phyloP scores from a whole-genome alignment of 2,888 invertebrate genomes.

The Yponomeuta sedellus region DNA sequence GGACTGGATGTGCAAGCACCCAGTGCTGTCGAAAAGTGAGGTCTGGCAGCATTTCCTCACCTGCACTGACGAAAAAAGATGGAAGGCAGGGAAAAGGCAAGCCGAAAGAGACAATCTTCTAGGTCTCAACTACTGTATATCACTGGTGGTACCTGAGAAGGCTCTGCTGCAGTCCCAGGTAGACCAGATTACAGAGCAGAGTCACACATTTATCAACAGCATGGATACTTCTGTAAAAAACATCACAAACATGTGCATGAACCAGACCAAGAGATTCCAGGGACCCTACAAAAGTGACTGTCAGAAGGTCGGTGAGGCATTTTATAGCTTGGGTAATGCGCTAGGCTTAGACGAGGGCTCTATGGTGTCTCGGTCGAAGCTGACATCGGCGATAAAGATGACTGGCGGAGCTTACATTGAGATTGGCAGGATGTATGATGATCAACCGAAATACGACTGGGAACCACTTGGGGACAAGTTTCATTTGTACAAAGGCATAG shows the following conservation, averaged over 20 bases:
- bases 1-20: constrained; percentile 97
- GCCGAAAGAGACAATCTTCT: constrained; percentile 96
- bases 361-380: constrained; percentile 76
- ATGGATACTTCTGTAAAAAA: constrained; percentile 93
- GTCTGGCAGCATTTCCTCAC: constrained; percentile 98
- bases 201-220: constrained; percentile 86
- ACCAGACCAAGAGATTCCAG: constrained; percentile 92
- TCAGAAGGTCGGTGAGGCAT: constrained; percentile 91
- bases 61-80: constrained; percentile 97
- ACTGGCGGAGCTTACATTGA: constrained; percentile 93
- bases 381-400: constrained; percentile 88
- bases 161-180: constrained; percentile 83
- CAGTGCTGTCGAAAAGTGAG: constrained; percentile 91
- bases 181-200: constrained; percentile 90
- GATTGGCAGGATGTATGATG: constrained; percentile 92
- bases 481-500: constrained; percentile 95
- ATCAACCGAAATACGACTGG: constrained; percentile 93
- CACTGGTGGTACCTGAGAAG: constrained; percentile 89
- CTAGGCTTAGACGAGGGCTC: constrained; percentile 86
- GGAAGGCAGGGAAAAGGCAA: constrained; percentile 97
- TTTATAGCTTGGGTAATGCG: constrained; percentile 89
- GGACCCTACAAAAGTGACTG: constrained; percentile 93
- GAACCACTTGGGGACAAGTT: constrained; percentile 93
- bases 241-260: constrained; percentile 85
- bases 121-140: constrained; percentile 93